A percentile compares a stretch with the other conserved stretches of the same genome.
These are phyloP conservation scores for Trematocara variabile DNA, from an alignment of 2,113 vertebrate genomes.

Conservation along the genomic window DNA sequence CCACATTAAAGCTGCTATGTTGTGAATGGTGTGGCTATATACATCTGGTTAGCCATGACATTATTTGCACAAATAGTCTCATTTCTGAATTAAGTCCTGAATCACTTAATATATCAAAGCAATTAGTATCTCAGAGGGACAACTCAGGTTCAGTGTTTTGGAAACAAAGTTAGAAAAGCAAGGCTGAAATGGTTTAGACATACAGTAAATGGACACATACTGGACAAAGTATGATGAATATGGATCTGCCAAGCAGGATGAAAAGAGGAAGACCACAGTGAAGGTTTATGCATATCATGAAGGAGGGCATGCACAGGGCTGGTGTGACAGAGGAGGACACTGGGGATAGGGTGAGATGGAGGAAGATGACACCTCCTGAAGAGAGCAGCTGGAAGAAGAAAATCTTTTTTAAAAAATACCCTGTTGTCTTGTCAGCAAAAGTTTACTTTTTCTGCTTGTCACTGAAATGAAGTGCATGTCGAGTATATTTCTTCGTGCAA, in stretches of 20 bases:
- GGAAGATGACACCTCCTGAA: not conserved
- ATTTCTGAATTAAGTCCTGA: not conserved
- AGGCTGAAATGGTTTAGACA: not conserved
- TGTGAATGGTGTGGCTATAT: not conserved
- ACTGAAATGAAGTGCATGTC: not conserved
- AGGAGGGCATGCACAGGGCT: not conserved
- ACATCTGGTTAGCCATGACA: not conserved
- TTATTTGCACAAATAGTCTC: not conserved
- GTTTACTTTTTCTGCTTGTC: not conserved
- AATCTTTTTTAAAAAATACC: too few species aligned
- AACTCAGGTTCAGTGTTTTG: not conserved
- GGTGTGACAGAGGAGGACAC: not conserved
- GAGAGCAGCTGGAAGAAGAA: not conserved
- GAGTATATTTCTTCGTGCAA: rapidly evolving
- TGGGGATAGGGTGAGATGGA: not conserved
- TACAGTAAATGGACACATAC: not conserved
- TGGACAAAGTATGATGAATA: not conserved
- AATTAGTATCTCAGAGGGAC: not conserved
- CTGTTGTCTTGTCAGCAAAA: not conserved
- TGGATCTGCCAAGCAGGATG: not conserved
- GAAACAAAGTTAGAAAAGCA: not conserved
- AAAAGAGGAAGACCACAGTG: not conserved
- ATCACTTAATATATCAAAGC: not conserved
- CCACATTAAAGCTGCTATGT: not conserved
- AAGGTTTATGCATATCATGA: not conserved